A percentile compares a stretch with the other conserved stretches of the same genome.
Conservation (phyloP, 2,888 invertebrate genomes). For the Homarus gammarus region DNA sequence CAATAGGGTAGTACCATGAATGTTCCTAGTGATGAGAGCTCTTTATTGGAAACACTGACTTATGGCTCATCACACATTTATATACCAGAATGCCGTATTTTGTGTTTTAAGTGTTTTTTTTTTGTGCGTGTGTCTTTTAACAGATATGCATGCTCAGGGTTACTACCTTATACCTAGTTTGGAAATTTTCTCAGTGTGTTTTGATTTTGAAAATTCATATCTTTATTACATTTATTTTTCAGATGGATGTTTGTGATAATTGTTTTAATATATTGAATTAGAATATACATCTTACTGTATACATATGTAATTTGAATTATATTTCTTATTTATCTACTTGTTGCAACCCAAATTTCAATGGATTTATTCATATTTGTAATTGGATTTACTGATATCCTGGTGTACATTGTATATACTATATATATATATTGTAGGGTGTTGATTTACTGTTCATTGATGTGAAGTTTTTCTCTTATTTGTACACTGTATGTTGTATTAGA, state of each 20-base stretch:
- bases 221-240: neutral
- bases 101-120: constrained; percentile 23
- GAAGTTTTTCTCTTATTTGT: too few relatives aligned
- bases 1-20: neutral
- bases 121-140: constrained; percentile 21
- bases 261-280: neutral
- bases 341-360: neutral
- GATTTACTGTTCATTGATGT: too few relatives aligned
- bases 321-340: neutral
- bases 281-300: neutral
- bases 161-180: constrained; percentile 6
- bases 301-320: neutral
- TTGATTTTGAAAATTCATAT: neutral
- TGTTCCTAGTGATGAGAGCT: constrained; percentile 10
- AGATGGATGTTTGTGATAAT: too few relatives aligned
- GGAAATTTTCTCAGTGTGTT: neutral
- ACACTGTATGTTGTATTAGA: too few relatives aligned
- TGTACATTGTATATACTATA: too few relatives aligned
- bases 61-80: neutral
- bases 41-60: neutral
- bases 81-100: constrained; percentile 3
- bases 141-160: constrained; percentile 21
- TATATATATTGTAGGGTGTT: too few relatives aligned
- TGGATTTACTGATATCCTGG: too few relatives aligned
- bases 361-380: too few relatives aligned